These are phyloP conservation scores for Eulemur macaco DNA, from an alignment of 2,113 vertebrate species.

Conservation along the genomic window DNA sequence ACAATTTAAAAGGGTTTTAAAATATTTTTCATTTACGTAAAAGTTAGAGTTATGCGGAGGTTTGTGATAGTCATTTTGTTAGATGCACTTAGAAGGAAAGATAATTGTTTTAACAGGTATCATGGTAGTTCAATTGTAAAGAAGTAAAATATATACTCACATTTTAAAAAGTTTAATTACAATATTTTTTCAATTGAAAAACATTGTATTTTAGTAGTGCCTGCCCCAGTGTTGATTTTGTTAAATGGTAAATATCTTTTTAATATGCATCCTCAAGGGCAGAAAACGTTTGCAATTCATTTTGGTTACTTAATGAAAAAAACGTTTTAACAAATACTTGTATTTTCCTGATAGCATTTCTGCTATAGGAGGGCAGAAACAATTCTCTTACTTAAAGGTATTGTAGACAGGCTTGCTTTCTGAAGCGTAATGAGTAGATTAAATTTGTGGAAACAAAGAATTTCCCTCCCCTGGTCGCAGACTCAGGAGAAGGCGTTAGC, in stretches of 20 bases:
- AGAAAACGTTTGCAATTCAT: neutral
- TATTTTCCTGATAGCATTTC: neutral
- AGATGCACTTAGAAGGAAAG: neutral
- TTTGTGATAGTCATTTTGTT: neutral
- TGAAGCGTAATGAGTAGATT: neutral
- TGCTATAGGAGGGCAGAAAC: neutral
- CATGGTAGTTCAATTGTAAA: neutral
- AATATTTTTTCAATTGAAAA: neutral
- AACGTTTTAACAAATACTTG: neutral
- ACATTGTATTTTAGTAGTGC: neutral
- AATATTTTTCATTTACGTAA: constrained; percentile 7
- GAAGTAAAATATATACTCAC: neutral
- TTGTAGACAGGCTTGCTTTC: neutral
- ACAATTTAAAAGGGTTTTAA: neutral
- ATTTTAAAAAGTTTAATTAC: neutral
- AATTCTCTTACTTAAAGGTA: neutral
- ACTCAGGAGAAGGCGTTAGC: neutral
- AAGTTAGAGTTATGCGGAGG: neutral
- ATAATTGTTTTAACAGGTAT: neutral
- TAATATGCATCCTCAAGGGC: neutral
- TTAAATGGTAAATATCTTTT: constrained; percentile 3
- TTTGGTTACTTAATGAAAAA: constrained; percentile 7
- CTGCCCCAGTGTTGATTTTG: neutral
- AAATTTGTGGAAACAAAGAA: neutral
- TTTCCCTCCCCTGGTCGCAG: neutral